Evolutionary conservation across 2,113 vertebrate species (phyloP).

Genomic region (Aspiorhynchus laticeps): DNA sequence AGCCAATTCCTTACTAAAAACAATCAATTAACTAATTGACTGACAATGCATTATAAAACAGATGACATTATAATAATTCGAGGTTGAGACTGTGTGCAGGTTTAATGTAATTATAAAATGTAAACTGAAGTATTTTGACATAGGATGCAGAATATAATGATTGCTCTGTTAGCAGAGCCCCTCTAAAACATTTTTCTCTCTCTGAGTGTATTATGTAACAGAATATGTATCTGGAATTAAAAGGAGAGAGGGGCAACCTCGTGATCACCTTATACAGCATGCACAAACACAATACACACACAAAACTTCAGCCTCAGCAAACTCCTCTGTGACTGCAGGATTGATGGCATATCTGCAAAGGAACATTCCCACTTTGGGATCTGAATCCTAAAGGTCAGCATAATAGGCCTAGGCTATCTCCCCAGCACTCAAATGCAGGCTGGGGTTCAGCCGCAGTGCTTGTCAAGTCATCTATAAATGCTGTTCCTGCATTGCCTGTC

Average conservation of each 20-base stretch:
- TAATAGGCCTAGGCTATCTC: background rate
- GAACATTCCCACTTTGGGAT: background rate
- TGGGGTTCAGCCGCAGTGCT: background rate
- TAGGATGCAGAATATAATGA: conserved; percentile 30
- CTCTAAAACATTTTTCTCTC: conserved; percentile 42
- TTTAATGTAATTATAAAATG: conserved; percentile 46
- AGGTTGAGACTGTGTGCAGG: conserved; percentile 6
- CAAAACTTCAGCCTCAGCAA: conserved; percentile 18
- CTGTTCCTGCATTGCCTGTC: conserved; percentile 8
- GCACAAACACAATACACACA: conserved; percentile 25
- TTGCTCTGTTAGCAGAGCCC: conserved; percentile 26
- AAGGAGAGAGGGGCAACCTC: conserved; percentile 11
- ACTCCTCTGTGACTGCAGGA: conserved; percentile 1
- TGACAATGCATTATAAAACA: background rate
- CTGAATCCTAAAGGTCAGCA: conserved; percentile 33
- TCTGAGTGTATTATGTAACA: conserved; percentile 59
- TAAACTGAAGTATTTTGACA: conserved; percentile 32
- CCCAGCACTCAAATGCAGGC: background rate
- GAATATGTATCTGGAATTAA: conserved; percentile 48
- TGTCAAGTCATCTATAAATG: conserved; percentile 16
- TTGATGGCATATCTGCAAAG: background rate
- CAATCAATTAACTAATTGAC: background rate
- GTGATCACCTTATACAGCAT: conserved; percentile 15
- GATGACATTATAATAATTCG: background rate
- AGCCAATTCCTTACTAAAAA: background rate